A percentile compares a stretch with the other conserved stretches of the same genome.
phyloP scores from a whole-genome alignment of 2,113 vertebrate genomes.

The Condylura cristata region DNA sequence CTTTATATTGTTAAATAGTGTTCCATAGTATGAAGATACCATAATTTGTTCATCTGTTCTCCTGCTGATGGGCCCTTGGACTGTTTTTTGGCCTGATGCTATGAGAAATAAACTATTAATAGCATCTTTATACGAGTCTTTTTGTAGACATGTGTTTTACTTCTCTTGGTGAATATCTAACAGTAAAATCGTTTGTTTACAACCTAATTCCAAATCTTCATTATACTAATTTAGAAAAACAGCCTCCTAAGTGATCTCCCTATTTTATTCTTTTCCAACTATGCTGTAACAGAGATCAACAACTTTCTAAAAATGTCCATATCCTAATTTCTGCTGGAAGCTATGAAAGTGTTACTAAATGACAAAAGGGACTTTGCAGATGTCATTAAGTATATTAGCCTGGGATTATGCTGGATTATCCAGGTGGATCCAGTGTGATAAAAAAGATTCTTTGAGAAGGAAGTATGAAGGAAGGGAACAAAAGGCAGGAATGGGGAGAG shows the following conservation, averaged over 20 bases:
- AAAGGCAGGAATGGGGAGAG: not conserved
- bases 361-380: not conserved
- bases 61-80: not conserved
- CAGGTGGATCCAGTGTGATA: not conserved
- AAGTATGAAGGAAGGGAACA: not conserved
- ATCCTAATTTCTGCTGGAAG: not conserved
- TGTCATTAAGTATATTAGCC: not conserved
- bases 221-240: not conserved
- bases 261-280: not conserved
- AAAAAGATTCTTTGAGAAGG: not conserved
- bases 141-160: not conserved
- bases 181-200: not conserved
- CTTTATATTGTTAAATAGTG: not conserved
- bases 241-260: not conserved
- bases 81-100: not conserved
- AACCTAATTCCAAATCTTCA: not conserved
- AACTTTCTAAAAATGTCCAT: not conserved
- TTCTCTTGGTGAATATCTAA: slow-evolving; percentile 6
- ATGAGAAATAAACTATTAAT: not conserved
- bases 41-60: not conserved
- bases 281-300: not conserved
- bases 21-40: not conserved
- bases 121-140: not conserved
- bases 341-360: not conserved
- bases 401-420: not conserved